These are phyloP conservation scores for Saiga tatarica DNA, from an alignment of 2,113 vertebrate genomes.

Conservation along the genomic window DNA sequence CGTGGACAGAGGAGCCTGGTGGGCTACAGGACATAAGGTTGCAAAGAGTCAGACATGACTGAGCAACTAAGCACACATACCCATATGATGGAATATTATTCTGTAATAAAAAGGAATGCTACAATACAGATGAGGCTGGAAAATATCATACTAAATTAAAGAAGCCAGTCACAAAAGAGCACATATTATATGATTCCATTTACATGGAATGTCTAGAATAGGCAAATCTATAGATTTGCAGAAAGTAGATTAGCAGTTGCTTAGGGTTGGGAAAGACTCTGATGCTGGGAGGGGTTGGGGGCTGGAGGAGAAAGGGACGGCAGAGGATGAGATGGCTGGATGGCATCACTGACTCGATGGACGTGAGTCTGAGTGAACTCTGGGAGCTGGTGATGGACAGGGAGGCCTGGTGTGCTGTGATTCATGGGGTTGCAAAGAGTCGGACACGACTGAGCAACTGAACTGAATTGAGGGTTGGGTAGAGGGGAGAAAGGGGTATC, in stretches of 20 bases:
- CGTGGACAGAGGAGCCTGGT: not conserved
- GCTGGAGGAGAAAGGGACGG: no score
- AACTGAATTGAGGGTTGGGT: not conserved
- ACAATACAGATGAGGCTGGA: not conserved
- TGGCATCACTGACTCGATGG: no score
- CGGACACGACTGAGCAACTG: no score
- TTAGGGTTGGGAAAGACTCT: not conserved
- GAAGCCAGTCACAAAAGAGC: not conserved
- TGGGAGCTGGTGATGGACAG: no score
- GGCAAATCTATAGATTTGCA: not conserved
- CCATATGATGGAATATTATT: not conserved
- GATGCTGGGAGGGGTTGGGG: no score
- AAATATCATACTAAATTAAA: not conserved
- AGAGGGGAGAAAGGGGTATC: not conserved
- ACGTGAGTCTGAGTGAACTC: no score
- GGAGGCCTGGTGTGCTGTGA: rapidly evolving
- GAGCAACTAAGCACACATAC: not conserved
- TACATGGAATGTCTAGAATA: not conserved
- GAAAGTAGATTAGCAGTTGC: not conserved
- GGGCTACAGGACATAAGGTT: not conserved
- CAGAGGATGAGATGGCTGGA: no score
- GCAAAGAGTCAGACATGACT: not conserved
- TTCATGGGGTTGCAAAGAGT: no score
- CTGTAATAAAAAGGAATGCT: not conserved
- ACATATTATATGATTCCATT: not conserved